Base-by-base conservation (phyloP, 1,140 invertebrate species). In the Cydia pomonella region DNA sequence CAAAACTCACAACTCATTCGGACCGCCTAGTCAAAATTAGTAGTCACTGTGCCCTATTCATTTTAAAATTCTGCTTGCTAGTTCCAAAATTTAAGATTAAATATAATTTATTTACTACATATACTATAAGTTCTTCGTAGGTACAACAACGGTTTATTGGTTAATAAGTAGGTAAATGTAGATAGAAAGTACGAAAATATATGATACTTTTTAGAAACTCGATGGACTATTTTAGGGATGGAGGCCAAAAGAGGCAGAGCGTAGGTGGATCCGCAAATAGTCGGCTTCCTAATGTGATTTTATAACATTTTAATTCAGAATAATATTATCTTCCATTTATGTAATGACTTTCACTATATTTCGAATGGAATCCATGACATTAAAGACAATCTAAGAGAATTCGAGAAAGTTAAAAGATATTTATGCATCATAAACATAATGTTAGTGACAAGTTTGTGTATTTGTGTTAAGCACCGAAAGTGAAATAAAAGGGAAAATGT, bases 261-360 rank as follows among this genome's bases (percentile, higher is more conserved):
- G 64, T 69, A 33, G 64, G 64, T 23, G 1, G 64, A 33, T 6
- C 25, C 3, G 16, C 16, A 1, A 6, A n/a, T n/a, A 66, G 16
- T 16, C 27, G 21, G 18, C 64, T n/a, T 38, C 64, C 64, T 41
- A 69, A 69, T 69, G 41, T 41, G 64, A 69, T 38, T 59, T 66
- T 29, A 66, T 5, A 10, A 23, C 21, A 23, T 10, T 21, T 59
- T 9, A 33, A 41, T n/a, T 33, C 16, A n/a, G n/a, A 18, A 69
- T 69, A 69, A 69, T 21, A 33, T 69, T 33, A 69, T 29, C 64
- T 18, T 66, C 5, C 23, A 38, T 71, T 75, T 29, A 72, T 44
- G 47, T 71, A 75, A 75, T 33, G 3, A 63, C 79, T 81, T 81
- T 81, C 79, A 73, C 79, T 75, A 47, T 74, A 74, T 29, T 75